These are phyloP conservation scores for Eumacrocentrus americanus DNA, from an alignment of 2,888 invertebrate species.

Conservation along the genomic window DNA sequence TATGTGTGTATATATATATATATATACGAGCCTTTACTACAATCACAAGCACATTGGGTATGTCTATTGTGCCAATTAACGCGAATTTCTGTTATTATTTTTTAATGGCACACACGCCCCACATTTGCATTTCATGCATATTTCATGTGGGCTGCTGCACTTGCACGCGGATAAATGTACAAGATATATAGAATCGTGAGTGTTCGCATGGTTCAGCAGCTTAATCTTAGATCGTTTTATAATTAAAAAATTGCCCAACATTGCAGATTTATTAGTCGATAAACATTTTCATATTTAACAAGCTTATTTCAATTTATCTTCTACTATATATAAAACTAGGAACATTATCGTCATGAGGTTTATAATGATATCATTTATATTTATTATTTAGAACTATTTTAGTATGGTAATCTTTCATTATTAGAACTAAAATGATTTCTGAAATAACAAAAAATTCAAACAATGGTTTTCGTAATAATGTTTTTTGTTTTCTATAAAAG, in stretches of 20 bases:
- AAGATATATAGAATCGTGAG: conserved; percentile 15
- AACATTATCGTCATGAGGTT: not conserved
- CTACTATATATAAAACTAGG: not conserved
- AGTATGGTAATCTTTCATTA: too few species aligned
- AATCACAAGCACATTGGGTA: conserved; percentile 35
- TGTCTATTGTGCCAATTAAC: conserved; percentile 55
- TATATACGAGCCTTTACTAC: conserved; percentile 16
- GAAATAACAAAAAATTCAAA: too few species aligned
- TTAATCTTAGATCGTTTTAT: conserved; percentile 21
- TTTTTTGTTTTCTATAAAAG: too few species aligned
- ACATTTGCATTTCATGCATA: conserved; percentile 54
- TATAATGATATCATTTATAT: too few species aligned
- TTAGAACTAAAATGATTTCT: too few species aligned
- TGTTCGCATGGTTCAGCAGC: not conserved
- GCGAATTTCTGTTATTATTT: conserved; percentile 56
- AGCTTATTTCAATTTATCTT: conserved; percentile 7
- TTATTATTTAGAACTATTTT: too few species aligned
- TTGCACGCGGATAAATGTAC: conserved; percentile 16
- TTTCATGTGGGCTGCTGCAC: conserved; percentile 40
- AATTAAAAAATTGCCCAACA: conserved; percentile 4
- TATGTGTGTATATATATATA: not conserved
- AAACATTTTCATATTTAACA: not conserved
- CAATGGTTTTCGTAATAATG: too few species aligned
- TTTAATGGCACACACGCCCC: conserved; percentile 46
- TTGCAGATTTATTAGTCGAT: not conserved